Percentiles rank a stretch among this genome's conserved stretches.
Conservation (phyloP, 2,113 vertebrate genomes). For the Shinisaurus crocodilurus region DNA sequence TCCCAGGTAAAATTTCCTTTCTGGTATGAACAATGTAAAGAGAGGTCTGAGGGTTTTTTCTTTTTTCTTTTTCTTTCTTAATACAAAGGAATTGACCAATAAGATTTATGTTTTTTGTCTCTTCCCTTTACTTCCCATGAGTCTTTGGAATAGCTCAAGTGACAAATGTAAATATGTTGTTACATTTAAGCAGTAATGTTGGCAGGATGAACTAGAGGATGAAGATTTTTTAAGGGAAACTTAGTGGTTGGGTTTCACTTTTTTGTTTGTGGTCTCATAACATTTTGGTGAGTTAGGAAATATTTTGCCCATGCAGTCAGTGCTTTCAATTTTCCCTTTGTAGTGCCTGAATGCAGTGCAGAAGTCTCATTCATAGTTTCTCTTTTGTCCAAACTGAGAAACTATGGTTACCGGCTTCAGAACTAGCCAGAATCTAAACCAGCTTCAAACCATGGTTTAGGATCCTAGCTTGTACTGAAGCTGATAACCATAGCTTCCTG, state of each 20-base stretch:
- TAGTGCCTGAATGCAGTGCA: neutral
- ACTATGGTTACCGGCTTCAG: too few relatives aligned
- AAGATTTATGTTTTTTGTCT: neutral
- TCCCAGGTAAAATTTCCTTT: slow-evolving; percentile 87
- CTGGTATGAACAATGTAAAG: neutral
- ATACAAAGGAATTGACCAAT: neutral
- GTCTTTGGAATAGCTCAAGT: neutral
- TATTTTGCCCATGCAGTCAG: neutral
- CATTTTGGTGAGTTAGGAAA: neutral
- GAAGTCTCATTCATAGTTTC: neutral
- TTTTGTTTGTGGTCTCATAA: neutral
- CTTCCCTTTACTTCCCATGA: neutral
- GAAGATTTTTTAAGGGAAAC: neutral
- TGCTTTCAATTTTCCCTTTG: too few relatives aligned
- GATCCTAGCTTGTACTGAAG: too few relatives aligned
- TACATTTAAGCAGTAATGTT: neutral
- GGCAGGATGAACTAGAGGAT: neutral
- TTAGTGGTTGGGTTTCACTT: neutral
- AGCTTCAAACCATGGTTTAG: too few relatives aligned
- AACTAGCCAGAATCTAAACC: too few relatives aligned
- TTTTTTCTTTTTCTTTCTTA: neutral
- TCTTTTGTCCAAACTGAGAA: neutral
- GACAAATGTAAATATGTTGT: neutral
- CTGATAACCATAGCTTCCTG: neutral
- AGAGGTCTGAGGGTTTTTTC: neutral